Conservation (phyloP, 2,113 vertebrate genomes). For the Apteryx owenii region DNA sequence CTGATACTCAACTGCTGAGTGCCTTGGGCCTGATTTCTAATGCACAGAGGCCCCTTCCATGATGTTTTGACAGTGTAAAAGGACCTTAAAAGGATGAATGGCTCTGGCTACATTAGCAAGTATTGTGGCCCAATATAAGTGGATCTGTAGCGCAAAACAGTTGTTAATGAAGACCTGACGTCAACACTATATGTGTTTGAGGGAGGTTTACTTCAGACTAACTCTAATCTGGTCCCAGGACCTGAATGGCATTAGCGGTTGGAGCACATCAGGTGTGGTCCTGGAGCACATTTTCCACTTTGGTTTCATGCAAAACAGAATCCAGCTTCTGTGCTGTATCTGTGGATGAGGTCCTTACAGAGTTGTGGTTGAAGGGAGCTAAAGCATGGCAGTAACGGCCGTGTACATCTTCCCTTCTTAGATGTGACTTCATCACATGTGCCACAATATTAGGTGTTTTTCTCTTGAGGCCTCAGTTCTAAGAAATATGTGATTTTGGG, state of each 20-base stretch:
- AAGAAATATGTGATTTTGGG: not conserved
- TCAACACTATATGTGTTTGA: not conserved
- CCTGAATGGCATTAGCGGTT: not conserved
- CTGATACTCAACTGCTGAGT: constrained; percentile 51
- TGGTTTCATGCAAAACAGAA: not conserved
- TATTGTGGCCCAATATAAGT: constrained; percentile 61
- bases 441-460: not conserved
- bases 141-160: constrained; percentile 25
- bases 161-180: constrained; percentile 56
- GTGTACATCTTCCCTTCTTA: not conserved
- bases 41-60: constrained; percentile 39
- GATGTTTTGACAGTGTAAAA: constrained; percentile 63
- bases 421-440: not conserved
- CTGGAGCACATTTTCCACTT: not conserved
- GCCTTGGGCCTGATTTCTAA: constrained; percentile 64
- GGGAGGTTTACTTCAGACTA: not conserved
- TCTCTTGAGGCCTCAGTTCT: not conserved
- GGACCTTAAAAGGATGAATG: constrained; percentile 58
- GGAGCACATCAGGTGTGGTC: constrained; percentile 31
- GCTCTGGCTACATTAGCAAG: constrained; percentile 68
- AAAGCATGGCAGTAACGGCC: not conserved
- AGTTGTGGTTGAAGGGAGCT: not conserved
- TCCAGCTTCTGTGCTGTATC: not conserved
- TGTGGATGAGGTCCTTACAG: not conserved
- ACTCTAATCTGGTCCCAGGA: not conserved